Evolutionary conservation across 2,113 vertebrate genomes (phyloP), one percentile per base, ranked within the genome.

Genomic region (Albula glossodonta): DNA sequence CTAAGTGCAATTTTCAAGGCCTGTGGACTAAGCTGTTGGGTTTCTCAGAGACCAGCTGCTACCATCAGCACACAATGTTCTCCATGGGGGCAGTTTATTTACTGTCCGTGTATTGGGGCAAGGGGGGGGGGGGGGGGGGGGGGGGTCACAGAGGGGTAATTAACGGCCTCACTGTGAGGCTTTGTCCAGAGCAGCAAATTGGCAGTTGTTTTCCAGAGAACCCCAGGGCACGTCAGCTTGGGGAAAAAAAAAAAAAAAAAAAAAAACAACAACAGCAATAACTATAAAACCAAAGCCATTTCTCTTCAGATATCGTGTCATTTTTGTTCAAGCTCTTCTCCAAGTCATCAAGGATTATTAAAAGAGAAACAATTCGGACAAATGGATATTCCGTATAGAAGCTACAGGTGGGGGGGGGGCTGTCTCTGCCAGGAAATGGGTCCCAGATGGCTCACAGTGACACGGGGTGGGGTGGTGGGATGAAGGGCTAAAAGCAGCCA

Each of bases 61-160:
- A n/a, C 11, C 48, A 80, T 50, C 17, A 48, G 52, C 19, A 48
- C 13, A 11, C 70, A 5, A 51, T 48, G 25, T 12, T 78, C 70
- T 84, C 83, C 25, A 25, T 31, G 48, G 83, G 81, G 81, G n/a
- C 15, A 53, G n/a, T 49, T 78, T 78, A 78, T 78, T 31, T 78
- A 78, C 74, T n/a, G 2, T 81, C 50, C 51, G 22, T 31, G 80
- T 81, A 41, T 63, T 31, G n/a, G 53, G 57, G 83, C n/a, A n/a
- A 49, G 53, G 57, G 84, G 49, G 78, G 57, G 51, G 9, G 77
- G 15, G 52, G 15, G 25, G 41, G 51, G 25, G 70, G 5, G 9
- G 63, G 25, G 51, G 25, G 52, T 56, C 84, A 50, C 84, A 22
- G 53, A 60, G 84, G 84, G 74, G 56, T 60, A 85, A 85, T 85